Conservation (phyloP, 1,140 invertebrate species). For the Pteromalus puparum region DNA sequence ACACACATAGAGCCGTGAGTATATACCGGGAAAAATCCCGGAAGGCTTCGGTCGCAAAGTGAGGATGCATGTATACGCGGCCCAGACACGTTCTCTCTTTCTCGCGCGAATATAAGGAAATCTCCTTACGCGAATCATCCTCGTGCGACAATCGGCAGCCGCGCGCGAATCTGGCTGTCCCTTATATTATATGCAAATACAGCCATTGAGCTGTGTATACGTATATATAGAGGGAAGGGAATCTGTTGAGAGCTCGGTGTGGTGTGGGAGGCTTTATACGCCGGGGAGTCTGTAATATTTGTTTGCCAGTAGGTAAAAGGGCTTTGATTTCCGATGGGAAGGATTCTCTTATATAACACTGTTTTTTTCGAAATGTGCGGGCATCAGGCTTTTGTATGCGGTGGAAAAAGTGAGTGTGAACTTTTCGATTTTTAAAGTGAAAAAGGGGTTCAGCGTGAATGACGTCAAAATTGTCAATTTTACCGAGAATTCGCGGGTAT, state of each 20-base stretch:
- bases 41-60: constrained; percentile 57
- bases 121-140: constrained; percentile 51
- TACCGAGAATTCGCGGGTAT: no score
- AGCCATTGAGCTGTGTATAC: neutral
- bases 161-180: no score
- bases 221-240: no score
- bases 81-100: neutral
- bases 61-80: constrained; percentile 60
- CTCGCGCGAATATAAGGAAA: constrained; percentile 35
- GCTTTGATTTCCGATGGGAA: neutral
- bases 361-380: neutral
- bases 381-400: neutral
- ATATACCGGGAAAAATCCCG: constrained; percentile 52
- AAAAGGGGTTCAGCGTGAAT: no score
- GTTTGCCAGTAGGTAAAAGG: neutral
- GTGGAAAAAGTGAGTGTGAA: no score
- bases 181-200: neutral
- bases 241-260: neutral
- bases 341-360: neutral
- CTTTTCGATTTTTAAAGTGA: no score
- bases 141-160: constrained; percentile 37
- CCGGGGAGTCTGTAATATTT: neutral
- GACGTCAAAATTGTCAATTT: no score
- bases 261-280: neutral
- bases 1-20: no score